These are phyloP conservation scores for Troilus luridus DNA, from an alignment of 2,888 invertebrate species.

Conservation along the genomic window DNA sequence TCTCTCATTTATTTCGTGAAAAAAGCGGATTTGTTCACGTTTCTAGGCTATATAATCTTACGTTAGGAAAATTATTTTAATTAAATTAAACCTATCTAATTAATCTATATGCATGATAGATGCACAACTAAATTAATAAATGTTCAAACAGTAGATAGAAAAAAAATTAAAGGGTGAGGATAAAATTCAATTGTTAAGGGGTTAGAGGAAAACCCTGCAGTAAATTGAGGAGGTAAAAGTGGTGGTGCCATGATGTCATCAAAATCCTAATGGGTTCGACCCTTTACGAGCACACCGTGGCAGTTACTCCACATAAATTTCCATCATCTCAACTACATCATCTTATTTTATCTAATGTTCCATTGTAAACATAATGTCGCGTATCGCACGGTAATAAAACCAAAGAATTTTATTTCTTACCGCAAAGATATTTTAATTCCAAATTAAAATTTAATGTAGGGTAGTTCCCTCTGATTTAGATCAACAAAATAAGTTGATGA, in stretches of 20 bases:
- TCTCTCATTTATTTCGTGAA: too few species aligned
- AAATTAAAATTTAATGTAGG: neutral
- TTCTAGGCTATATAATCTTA: too few species aligned
- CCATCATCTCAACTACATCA: neutral
- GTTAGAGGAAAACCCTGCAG: neutral
- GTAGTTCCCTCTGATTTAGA: too few species aligned
- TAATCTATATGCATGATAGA: too few species aligned
- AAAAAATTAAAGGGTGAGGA: neutral
- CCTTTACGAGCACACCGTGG: neutral
- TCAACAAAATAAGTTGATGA: too few species aligned
- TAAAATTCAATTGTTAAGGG: neutral
- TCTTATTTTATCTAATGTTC: neutral
- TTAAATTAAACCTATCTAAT: too few species aligned
- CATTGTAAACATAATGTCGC: neutral
- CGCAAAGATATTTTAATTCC: neutral
- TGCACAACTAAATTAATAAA: neutral
- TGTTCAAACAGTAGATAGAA: rapidly evolving
- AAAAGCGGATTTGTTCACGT: too few species aligned
- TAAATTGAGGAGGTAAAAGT: constrained; percentile 3
- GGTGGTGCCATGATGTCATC: neutral
- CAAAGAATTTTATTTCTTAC: neutral
- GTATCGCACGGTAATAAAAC: neutral
- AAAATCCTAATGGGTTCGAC: neutral
- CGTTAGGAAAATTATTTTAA: too few species aligned
- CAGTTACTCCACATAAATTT: neutral